Conservation (phyloP, 2,888 invertebrate species). For the Drosophila meridiana region DNA sequence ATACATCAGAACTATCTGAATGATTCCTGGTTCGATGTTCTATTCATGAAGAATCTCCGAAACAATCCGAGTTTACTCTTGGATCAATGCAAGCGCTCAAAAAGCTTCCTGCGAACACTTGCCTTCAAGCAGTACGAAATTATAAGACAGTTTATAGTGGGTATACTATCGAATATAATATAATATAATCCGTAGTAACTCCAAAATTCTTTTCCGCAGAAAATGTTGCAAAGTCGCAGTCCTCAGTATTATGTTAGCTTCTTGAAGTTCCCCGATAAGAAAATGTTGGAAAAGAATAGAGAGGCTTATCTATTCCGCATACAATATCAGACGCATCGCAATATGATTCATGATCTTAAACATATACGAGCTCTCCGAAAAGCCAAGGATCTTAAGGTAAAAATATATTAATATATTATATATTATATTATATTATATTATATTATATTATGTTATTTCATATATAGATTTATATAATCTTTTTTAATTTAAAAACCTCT, state of each 20-base stretch:
- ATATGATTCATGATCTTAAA: constrained; percentile 77
- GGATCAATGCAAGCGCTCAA: constrained; percentile 72
- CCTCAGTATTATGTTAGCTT: constrained; percentile 79
- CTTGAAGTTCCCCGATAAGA: constrained; percentile 73
- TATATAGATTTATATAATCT: not conserved
- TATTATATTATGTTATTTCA: not conserved
- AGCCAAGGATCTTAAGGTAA: constrained; percentile 63
- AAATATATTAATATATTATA: not conserved
- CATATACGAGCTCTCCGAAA: constrained; percentile 67
- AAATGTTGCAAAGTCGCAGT: constrained; percentile 83
- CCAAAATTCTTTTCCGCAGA: constrained; percentile 50
- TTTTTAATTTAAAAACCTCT: not conserved
- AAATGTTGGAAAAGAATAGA: constrained; percentile 59
- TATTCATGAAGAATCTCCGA: constrained; percentile 75
- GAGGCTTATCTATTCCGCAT: constrained; percentile 77
- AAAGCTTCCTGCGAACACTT: constrained; percentile 58
- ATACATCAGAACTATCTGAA: constrained; percentile 82
- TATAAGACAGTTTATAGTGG: constrained; percentile 78
- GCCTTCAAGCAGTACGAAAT: constrained; percentile 73
- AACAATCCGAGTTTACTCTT: constrained; percentile 72
- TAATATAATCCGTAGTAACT: not conserved
- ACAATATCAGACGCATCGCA: constrained; percentile 82
- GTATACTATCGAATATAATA: not conserved
- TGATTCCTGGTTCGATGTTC: constrained; percentile 81
- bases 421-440: not conserved